These are phyloP conservation scores for Cottus gobio DNA, from an alignment of 2,113 vertebrate species.

Conservation along the genomic window DNA sequence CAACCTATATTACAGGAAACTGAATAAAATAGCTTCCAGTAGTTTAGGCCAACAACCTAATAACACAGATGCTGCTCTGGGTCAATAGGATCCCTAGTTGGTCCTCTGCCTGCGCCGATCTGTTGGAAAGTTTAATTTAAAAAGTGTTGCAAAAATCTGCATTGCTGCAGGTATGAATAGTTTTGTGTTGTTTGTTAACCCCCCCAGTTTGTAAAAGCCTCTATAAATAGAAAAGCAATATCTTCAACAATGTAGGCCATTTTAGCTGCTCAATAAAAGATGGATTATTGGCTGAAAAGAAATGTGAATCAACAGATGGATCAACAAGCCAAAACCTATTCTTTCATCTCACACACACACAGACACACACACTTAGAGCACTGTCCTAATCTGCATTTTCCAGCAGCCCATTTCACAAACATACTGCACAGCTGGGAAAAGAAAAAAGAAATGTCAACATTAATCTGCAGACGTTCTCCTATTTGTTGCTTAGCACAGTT, in stretches of 20 bases:
- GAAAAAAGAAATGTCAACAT: conserved; percentile 42
- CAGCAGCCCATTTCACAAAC: conserved; percentile 37
- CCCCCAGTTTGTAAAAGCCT: neutral
- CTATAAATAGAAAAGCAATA: conserved; percentile 3
- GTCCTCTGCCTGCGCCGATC: no score
- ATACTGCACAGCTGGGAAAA: conserved; percentile 1
- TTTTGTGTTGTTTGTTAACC: neutral
- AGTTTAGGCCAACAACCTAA: no score
- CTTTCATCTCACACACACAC: neutral
- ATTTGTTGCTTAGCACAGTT: conserved; percentile 29
- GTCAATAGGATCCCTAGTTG: no score
- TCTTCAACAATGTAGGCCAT: conserved; percentile 4
- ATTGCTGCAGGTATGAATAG: neutral
- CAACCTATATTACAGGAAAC: no score
- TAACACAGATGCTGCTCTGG: no score
- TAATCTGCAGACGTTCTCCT: conserved; percentile 43
- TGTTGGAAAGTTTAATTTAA: no score
- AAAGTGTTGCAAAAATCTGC: no score
- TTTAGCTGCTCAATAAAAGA: conserved; percentile 46
- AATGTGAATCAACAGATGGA: conserved; percentile 51
- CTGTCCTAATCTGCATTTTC: conserved; percentile 48
- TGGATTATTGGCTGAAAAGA: conserved; percentile 43
- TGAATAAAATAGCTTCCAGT: no score
- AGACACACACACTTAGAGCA: neutral
- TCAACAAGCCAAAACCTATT: conserved; percentile 34